A percentile compares a stretch with the other conserved stretches of the same genome.
phyloP scores from a whole-genome alignment of 2,888 invertebrate genomes.

The Mythimna loreyi region DNA sequence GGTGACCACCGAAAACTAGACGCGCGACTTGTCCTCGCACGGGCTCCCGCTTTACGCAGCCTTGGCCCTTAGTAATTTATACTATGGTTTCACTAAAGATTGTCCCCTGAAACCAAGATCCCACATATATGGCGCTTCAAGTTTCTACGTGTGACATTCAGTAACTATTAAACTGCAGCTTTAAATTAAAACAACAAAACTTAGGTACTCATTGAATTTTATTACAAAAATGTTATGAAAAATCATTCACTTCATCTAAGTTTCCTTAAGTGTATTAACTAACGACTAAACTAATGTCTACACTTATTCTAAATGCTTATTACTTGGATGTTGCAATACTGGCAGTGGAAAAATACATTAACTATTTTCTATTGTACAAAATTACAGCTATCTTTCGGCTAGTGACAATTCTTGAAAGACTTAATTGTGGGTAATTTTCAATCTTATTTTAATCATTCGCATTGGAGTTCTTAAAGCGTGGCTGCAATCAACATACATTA shows the following conservation, averaged over 20 bases:
- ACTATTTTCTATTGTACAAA: slow-evolving; percentile 74
- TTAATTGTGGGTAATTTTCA: slow-evolving; percentile 24
- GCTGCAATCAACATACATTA: slow-evolving; percentile 34
- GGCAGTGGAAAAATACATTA: slow-evolving; percentile 90
- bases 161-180: no score
- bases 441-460: slow-evolving; percentile 16
- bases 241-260: slow-evolving; percentile 86
- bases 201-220: slow-evolving; percentile 78
- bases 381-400: slow-evolving; percentile 70
- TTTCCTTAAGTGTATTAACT: slow-evolving; percentile 75
- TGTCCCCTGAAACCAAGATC: no score
- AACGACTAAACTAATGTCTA: slow-evolving; percentile 76
- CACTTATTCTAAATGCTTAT: slow-evolving; percentile 73
- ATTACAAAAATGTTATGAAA: slow-evolving; percentile 90
- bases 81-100: no score
- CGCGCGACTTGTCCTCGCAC: no score
- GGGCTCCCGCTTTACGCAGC: no score
- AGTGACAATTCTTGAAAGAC: slow-evolving; percentile 50
- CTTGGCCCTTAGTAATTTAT: no score
- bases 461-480: slow-evolving; percentile 28
- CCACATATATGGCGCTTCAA: no score
- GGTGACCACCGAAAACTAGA: no score
- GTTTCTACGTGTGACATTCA: no score
- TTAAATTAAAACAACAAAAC: slow-evolving; percentile 39
- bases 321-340: slow-evolving; percentile 89